phyloP scores from a whole-genome alignment of 2,113 vertebrate genomes.

The Sander lucioperca region DNA sequence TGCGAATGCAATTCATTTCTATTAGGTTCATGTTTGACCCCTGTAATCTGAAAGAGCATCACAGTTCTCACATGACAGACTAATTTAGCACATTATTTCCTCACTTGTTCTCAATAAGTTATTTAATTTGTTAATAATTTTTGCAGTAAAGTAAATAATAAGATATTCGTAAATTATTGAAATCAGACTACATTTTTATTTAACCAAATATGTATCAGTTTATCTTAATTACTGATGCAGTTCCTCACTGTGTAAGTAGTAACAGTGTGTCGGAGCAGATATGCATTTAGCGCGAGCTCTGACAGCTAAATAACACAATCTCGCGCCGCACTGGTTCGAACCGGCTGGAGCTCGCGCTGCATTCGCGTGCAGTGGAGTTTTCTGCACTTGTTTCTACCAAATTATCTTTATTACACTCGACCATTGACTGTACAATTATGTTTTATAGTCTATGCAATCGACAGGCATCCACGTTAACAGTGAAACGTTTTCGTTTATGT shows the following conservation, averaged over 20 bases:
- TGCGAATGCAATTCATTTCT: neutral
- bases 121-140: neutral
- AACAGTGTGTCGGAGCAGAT: too few relatives aligned
- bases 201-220: too few relatives aligned
- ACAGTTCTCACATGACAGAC: too few relatives aligned
- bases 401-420: neutral
- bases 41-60: neutral
- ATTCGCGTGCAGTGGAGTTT: constrained; percentile 40
- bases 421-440: too few relatives aligned
- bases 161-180: neutral
- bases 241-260: too few relatives aligned
- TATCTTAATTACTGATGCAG: too few relatives aligned
- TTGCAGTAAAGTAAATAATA: too few relatives aligned
- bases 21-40: neutral
- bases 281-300: constrained; percentile 7
- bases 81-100: neutral
- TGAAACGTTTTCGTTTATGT: neutral
- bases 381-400: neutral
- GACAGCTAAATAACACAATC: constrained; percentile 16
- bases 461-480: neutral
- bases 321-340: constrained; percentile 86
- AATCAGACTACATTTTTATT: neutral
- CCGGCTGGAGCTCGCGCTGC: constrained; percentile 79
- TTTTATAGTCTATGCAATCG: too few relatives aligned
- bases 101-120: too few relatives aligned